Evolutionary conservation across 1,140 invertebrate species (phyloP), one percentile per base, ranked within the genome.

Genomic region (Halictus rubicundus): DNA sequence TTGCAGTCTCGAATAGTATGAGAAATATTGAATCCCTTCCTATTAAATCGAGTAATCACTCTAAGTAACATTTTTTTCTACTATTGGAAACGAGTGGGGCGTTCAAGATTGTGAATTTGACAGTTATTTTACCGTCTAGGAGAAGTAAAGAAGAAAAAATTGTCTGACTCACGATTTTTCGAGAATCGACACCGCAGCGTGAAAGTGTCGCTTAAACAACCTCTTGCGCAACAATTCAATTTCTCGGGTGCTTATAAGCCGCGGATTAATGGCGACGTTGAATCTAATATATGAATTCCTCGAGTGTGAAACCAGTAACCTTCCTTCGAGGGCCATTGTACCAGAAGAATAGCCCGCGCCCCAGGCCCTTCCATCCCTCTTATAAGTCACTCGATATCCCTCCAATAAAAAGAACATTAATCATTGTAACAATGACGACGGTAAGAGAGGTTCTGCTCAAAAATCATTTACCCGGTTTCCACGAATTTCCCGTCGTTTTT

Each of bases 351-450:
- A 63, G 64, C 23, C 23, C 14, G 60, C 25, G 25, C 70, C 71
- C 75, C 77, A 46, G 23, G 54, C 64, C 73, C 27, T 61, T 63
- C 52, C 14, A 39, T 23, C 46, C 75, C 39, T 66, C 63, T 57
- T 68, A 27, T 39, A 68, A 66, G 52, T 66, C 63, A 32, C 52
- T 46, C 21, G 49, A 75, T 68, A 68, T 37, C 37, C 46, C 37
- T 60, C 64, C 73, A 68, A 76, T 76, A 68, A 76, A 76, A 76
- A 68, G 73, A 19, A 46, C 52, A 68, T 76, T 60, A 76, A 76
- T 76, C 73, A 76, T 27, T 39, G 68, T 46, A 19, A 42, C 63
- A 23, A 54, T 8, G 57, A 68, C 54, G 49, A 32, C 23, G 49
- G 14, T 68, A 23, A 25, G 21, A 7, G 19, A 23, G 19, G 7